Evolutionary conservation across 2,113 vertebrate genomes (phyloP).

Genomic region (Prinia subflava): DNA sequence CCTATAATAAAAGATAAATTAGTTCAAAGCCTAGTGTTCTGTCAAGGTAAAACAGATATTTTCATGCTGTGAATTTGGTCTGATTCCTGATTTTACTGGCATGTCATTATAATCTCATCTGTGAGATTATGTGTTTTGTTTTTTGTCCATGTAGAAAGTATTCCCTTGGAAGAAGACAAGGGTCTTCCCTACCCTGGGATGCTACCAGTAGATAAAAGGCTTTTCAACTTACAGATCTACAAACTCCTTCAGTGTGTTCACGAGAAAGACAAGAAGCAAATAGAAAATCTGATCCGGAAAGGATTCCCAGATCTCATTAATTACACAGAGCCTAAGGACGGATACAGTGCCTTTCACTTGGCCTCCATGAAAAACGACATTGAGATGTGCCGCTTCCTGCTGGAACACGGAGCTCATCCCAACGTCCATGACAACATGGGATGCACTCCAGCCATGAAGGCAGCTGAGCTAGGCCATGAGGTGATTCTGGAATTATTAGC

Average conservation of each 20-base stretch:
- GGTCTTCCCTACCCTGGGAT: slow-evolving; percentile 29
- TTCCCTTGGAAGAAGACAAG: background rate
- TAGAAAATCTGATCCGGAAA: slow-evolving; percentile 79
- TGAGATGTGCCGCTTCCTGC: slow-evolving; percentile 83
- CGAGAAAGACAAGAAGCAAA: slow-evolving; percentile 75
- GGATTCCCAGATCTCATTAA: slow-evolving; percentile 86
- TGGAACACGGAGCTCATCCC: slow-evolving; percentile 78
- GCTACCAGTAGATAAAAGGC: slow-evolving; percentile 72
- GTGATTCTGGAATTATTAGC: slow-evolving; percentile 76
- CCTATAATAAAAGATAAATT: background rate
- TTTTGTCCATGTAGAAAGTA: background rate
- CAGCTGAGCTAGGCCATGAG: slow-evolving; percentile 85
- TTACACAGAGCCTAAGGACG: slow-evolving; percentile 81
- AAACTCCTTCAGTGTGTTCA: slow-evolving; percentile 86
- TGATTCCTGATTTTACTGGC: background rate
- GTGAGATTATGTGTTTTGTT: background rate
- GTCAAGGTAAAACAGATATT: background rate
- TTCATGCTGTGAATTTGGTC: background rate
- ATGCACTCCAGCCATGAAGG: slow-evolving; percentile 83
- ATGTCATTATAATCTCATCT: background rate
- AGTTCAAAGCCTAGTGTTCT: background rate
- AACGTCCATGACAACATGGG: slow-evolving; percentile 83
- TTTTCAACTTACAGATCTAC: slow-evolving; percentile 86
- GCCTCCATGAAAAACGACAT: slow-evolving; percentile 79
- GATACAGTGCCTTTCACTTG: slow-evolving; percentile 81